A percentile compares a stretch with the other conserved stretches of the same genome.
These are phyloP conservation scores for Conistra vaccinii DNA, from an alignment of 2,888 invertebrate species.

Conservation along the genomic window DNA sequence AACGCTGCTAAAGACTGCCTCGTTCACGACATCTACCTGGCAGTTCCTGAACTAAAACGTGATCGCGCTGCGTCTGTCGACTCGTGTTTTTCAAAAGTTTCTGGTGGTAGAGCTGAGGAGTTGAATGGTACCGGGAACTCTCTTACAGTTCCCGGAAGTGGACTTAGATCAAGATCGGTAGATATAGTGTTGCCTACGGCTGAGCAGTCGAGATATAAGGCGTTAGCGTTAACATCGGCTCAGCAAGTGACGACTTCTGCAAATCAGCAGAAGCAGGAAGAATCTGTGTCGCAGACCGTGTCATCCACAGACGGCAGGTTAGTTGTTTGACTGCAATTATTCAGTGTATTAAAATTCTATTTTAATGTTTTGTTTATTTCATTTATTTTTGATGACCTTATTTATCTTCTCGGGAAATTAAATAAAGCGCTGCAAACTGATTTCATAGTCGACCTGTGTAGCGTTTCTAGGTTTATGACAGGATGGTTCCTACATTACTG, in stretches of 20 bases:
- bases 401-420: not conserved
- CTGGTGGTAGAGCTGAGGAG: constrained; percentile 93
- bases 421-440: not conserved
- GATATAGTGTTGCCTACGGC: constrained; percentile 97
- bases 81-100: constrained; percentile 95
- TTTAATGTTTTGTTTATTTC: constrained; percentile 60
- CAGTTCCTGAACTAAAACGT: constrained; percentile 95
- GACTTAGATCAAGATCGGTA: constrained; percentile 95
- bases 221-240: constrained; percentile 93
- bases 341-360: constrained; percentile 48
- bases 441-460: not conserved
- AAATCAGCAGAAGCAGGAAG: constrained; percentile 72
- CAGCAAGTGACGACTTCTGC: constrained; percentile 75
- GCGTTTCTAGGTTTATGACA: not conserved
- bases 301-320: constrained; percentile 79
- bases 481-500: not conserved
- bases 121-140: constrained; percentile 91
- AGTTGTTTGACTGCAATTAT: constrained; percentile 67
- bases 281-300: constrained; percentile 68
- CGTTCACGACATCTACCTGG: constrained; percentile 94
- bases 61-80: constrained; percentile 97
- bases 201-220: constrained; percentile 96
- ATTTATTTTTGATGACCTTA: constrained; percentile 53
- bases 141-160: constrained; percentile 93
- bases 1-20: constrained; percentile 81